Percentiles rank a stretch among this genome's conserved stretches.
These are phyloP conservation scores for Garra rufa DNA, from an alignment of 2,113 vertebrate genomes.

Conservation along the genomic window DNA sequence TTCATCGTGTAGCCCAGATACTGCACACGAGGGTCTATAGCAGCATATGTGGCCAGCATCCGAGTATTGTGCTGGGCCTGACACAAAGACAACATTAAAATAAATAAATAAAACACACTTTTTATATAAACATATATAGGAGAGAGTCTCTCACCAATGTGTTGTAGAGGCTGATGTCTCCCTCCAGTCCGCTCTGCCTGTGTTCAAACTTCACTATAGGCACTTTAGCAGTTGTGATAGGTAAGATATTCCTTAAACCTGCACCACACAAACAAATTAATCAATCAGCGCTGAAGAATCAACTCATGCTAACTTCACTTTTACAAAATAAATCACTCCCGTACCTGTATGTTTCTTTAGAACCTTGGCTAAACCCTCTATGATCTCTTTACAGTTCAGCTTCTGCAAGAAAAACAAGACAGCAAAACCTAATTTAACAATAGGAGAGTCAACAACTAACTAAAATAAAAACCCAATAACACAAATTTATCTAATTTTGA, in stretches of 20 bases:
- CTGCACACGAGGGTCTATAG: slow-evolving; percentile 93
- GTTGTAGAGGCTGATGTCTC: slow-evolving; percentile 98
- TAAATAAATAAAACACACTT: not conserved
- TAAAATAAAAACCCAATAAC: too few relatives aligned
- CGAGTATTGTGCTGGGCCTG: slow-evolving; percentile 98
- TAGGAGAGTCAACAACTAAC: not conserved
- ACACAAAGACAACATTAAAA: not conserved
- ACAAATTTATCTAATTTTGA: too few relatives aligned
- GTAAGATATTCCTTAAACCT: slow-evolving; percentile 98
- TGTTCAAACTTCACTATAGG: slow-evolving; percentile 99
- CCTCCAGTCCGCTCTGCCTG: slow-evolving; percentile 91
- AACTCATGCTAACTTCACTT: not conserved
- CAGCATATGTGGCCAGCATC: slow-evolving; percentile 96
- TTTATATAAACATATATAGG: not conserved
- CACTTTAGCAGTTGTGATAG: slow-evolving; percentile 99
- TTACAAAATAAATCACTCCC: not conserved
- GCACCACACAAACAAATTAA: slow-evolving; percentile 45
- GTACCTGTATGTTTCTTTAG: slow-evolving; percentile 96
- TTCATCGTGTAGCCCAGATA: slow-evolving; percentile 97
- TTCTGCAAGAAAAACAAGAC: slow-evolving; percentile 73
- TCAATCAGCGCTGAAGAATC: not conserved
- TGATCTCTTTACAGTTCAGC: slow-evolving; percentile 98
- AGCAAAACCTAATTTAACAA: not conserved
- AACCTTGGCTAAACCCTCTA: slow-evolving; percentile 95
- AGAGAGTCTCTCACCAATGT: slow-evolving; percentile 85